Evolutionary conservation across 2,113 vertebrate species (phyloP).

Genomic region (Reinhardtius hippoglossoides): DNA sequence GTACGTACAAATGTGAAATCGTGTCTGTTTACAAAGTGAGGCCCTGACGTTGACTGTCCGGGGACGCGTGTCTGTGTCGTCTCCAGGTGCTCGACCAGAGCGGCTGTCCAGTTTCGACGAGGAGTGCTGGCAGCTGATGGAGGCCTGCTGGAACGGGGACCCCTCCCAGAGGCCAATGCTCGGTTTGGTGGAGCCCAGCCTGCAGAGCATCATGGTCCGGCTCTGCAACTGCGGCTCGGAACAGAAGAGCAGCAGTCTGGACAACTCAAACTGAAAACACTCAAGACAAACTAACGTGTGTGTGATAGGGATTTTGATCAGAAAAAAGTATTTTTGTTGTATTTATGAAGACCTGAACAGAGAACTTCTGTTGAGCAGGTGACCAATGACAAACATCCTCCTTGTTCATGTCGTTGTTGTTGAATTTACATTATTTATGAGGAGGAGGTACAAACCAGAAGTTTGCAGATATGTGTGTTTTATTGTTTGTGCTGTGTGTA

Average conservation of each 20-base stretch:
- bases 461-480: slow-evolving; percentile 66
- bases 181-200: slow-evolving; percentile 95
- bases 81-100: slow-evolving; percentile 91
- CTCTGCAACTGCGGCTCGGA: slow-evolving; percentile 85
- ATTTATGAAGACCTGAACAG: slow-evolving; percentile 64
- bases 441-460: slow-evolving; percentile 53
- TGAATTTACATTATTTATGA: slow-evolving; percentile 80
- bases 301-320: slow-evolving; percentile 30
- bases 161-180: slow-evolving; percentile 91
- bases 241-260: slow-evolving; percentile 83
- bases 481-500: slow-evolving; percentile 74
- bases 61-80: background rate
- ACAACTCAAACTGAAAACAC: slow-evolving; percentile 91
- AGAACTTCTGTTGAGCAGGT: slow-evolving; percentile 9
- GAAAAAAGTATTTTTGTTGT: slow-evolving; percentile 52
- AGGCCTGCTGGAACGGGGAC: slow-evolving; percentile 97
- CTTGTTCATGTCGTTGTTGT: slow-evolving; percentile 36
- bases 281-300: slow-evolving; percentile 48
- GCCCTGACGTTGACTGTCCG: background rate
- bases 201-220: slow-evolving; percentile 92
- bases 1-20: no score
- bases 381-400: slow-evolving; percentile 27
- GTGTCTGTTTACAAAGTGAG: background rate
- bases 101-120: slow-evolving; percentile 90
- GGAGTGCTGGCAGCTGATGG: slow-evolving; percentile 99